Percentiles rank a stretch among this genome's conserved stretches.
Evolutionary conservation across 92 coral and sea anemone species (phyloP).

Genomic region (Porites lobata): DNA sequence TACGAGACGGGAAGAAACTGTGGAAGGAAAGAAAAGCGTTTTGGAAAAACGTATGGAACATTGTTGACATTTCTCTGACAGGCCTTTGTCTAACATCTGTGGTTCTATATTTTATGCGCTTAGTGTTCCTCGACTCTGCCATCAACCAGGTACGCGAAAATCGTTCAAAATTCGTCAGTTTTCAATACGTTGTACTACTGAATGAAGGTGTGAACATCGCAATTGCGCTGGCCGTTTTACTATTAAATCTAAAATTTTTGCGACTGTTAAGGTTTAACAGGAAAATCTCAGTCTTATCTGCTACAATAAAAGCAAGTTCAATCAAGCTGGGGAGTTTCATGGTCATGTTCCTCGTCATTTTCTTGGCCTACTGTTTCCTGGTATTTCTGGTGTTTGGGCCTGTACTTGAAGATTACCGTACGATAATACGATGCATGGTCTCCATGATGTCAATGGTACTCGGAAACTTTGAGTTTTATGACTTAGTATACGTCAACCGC

Average conservation of each 20-base stretch:
- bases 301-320: conserved; percentile 75
- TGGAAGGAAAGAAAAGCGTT: conserved; percentile 59
- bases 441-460: conserved; percentile 89
- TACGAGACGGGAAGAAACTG: conserved; percentile 86
- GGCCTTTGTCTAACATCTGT: conserved; percentile 65
- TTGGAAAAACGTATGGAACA: conserved; percentile 82
- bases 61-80: conserved; percentile 78
- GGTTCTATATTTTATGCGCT: conserved; percentile 84
- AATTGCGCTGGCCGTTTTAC: conserved; percentile 78
- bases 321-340: conserved; percentile 68
- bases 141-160: conserved; percentile 72
- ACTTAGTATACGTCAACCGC: conserved; percentile 69
- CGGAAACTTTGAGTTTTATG: conserved; percentile 82
- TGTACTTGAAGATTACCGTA: conserved; percentile 76
- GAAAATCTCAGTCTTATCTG: conserved; percentile 81
- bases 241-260: conserved; percentile 86
- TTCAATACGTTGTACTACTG: conserved; percentile 90
- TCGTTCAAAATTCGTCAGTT: conserved; percentile 81
- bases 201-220: conserved; percentile 74
- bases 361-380: conserved; percentile 74
- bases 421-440: conserved; percentile 83
- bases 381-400: conserved; percentile 75
- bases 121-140: conserved; percentile 70
- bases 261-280: conserved; percentile 92
- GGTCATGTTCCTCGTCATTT: conserved; percentile 79